These are phyloP conservation scores for Amphibalanus amphitrite DNA, from an alignment of 1,140 invertebrate species.

Conservation along the genomic window DNA sequence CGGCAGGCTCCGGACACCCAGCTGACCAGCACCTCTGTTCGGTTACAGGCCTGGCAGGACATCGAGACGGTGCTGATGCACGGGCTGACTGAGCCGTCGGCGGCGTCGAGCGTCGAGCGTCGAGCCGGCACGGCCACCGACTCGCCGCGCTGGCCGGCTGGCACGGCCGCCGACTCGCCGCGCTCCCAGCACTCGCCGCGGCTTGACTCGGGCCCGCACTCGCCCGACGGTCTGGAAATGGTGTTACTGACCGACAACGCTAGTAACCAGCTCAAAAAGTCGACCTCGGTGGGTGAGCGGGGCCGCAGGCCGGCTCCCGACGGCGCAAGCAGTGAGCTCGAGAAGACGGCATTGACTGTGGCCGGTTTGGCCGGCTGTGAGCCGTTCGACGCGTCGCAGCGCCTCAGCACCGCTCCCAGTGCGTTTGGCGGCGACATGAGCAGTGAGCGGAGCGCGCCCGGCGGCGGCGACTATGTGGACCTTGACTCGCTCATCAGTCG, in stretches of 20 bases:
- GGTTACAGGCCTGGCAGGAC: constrained; percentile 33
- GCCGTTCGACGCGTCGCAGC: neutral
- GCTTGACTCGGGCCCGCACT: neutral
- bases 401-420: neutral
- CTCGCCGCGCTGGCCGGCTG: neutral
- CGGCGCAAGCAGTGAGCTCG: neutral
- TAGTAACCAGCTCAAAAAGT: neutral
- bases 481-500: neutral
- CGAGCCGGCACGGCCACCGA: neutral
- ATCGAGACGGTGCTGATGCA: constrained; percentile 30
- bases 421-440: neutral
- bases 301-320: neutral
- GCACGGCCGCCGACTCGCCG: neutral
- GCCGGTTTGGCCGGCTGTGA: neutral
- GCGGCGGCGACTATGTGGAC: neutral
- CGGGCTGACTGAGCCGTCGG: neutral
- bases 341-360: neutral
- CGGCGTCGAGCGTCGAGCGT: neutral
- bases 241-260: neutral
- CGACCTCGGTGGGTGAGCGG: neutral
- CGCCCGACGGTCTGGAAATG: neutral
- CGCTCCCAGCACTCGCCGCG: neutral
- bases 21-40: too few species aligned
- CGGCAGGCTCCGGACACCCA: too few species aligned
- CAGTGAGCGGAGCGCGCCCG: neutral